Base-by-base conservation (phyloP, 2,113 vertebrate species). In the Dendrocopos noguchii region DNA sequence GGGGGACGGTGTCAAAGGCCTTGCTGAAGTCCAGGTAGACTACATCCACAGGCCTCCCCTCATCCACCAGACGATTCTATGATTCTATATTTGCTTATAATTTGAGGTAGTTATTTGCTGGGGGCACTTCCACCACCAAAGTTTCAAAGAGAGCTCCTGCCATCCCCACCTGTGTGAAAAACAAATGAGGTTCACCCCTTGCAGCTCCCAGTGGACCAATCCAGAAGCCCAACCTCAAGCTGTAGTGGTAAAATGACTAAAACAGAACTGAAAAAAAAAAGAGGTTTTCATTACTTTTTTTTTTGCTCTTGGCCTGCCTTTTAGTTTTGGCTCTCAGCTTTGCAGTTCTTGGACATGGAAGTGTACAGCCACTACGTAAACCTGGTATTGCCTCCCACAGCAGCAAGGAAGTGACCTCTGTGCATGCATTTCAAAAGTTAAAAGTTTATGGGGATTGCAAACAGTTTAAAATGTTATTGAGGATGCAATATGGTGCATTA, bases 381-480 rank as follows among this genome's bases (percentile, higher is more conserved):
- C 3, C 65, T 47, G 73, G 25, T 50, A 60, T 47, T 76, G 25
- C 33, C 73, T 82, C 82, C 92, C 84, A 67, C 34, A 75, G 85
- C 81, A 52, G 68, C 15, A 36, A 93, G 47, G 42, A 61, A 14
- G 42, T 64, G 83, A 75, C 82, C 76, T 42, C 83, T 11, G 36
- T 50, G 82, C 57, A 1, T 1, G 55, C 2, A 15, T 39, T 88
- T 80, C 47, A 27, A 57, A 90, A 95, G 87, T 80, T 60, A 67
- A 67, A 73, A 90, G 79, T 80, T 94, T 75, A 87, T 88, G 66
- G 93, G 80, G 85, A 72, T 5, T 77, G 80, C 76, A 90, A 64
- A 57, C 33, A 15, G 27, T 44, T 88, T 72, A 39, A 94, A 95
- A 63, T 10, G 65, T 86, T 88, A 72, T 36, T 79, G 80, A 55